These are phyloP conservation scores for Mesochorus sp. DNA, from an alignment of 2,888 invertebrate species.

Conservation along the genomic window DNA sequence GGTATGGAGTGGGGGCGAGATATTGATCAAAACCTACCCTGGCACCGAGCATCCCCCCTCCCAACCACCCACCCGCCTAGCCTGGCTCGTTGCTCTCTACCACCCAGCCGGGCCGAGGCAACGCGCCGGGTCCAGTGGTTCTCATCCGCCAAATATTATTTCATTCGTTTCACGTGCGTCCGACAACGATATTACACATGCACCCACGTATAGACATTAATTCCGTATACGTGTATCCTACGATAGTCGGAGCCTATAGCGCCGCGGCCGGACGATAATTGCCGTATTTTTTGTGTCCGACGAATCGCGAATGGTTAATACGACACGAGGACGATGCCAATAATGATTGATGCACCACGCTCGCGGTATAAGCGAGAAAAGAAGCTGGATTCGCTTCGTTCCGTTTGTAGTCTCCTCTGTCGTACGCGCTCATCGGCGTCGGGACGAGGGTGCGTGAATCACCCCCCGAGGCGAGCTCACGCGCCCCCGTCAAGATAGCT, in stretches of 20 bases:
- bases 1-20: slow-evolving; percentile 80
- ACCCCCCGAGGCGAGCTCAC: slow-evolving; percentile 49
- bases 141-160: slow-evolving; percentile 71
- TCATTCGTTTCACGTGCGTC: slow-evolving; percentile 52
- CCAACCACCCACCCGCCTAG: slow-evolving; percentile 66
- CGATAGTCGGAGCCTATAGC: too few relatives aligned
- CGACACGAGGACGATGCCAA: too few relatives aligned
- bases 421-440: not conserved
- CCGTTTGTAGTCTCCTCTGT: not conserved
- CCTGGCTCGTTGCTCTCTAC: slow-evolving; percentile 77
- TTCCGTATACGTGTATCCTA: too few relatives aligned
- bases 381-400: slow-evolving; percentile 30
- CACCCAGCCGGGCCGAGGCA: slow-evolving; percentile 73
- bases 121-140: slow-evolving; percentile 73
- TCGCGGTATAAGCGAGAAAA: too few relatives aligned
- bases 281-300: too few relatives aligned
- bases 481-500: slow-evolving; percentile 51
- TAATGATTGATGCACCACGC: too few relatives aligned
- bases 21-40: slow-evolving; percentile 82
- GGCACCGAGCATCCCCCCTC: slow-evolving; percentile 77
- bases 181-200: not conserved
- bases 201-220: too few relatives aligned
- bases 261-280: too few relatives aligned
- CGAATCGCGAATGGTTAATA: too few relatives aligned
- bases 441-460: slow-evolving; percentile 59